phyloP scores from a whole-genome alignment of 2,888 invertebrate genomes.

The Dynastes maya region DNA sequence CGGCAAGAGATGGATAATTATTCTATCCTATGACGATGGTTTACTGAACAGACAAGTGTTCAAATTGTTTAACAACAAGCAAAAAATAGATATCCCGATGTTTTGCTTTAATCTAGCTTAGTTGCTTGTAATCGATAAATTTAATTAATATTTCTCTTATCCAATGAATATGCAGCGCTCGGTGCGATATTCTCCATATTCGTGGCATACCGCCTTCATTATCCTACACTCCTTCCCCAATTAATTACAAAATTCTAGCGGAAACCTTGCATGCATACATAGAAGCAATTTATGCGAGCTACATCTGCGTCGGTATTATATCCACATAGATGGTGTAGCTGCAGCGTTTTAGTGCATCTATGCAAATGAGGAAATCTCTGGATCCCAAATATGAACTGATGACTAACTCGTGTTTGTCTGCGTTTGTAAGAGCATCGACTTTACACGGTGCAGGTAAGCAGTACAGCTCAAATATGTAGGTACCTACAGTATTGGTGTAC shows the following conservation, averaged over 20 bases:
- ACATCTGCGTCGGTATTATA: neutral
- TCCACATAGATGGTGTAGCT: neutral
- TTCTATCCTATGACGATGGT: too few relatives aligned
- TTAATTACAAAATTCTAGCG: slow-evolving; percentile 11
- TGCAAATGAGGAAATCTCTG: slow-evolving; percentile 2
- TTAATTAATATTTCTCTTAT: slow-evolving; percentile 6
- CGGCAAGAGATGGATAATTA: too few relatives aligned
- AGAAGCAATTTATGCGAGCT: neutral
- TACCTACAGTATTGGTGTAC: too few relatives aligned
- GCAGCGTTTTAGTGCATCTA: slow-evolving; percentile 6
- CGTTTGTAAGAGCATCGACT: neutral
- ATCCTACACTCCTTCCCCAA: neutral
- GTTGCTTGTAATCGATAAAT: neutral
- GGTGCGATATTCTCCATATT: neutral
- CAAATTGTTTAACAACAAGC: too few relatives aligned
- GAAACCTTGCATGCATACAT: neutral
- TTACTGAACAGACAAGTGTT: too few relatives aligned
- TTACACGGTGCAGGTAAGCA: neutral
- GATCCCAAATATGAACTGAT: neutral
- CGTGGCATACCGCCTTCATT: neutral
- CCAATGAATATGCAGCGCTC: slow-evolving; percentile 1
- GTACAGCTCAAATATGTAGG: neutral
- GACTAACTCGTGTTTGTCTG: neutral
- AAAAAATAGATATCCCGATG: too few relatives aligned
- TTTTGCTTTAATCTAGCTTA: neutral